These are phyloP conservation scores for Hoplias malabaricus DNA, from an alignment of 2,113 vertebrate genomes.

Conservation along the genomic window DNA sequence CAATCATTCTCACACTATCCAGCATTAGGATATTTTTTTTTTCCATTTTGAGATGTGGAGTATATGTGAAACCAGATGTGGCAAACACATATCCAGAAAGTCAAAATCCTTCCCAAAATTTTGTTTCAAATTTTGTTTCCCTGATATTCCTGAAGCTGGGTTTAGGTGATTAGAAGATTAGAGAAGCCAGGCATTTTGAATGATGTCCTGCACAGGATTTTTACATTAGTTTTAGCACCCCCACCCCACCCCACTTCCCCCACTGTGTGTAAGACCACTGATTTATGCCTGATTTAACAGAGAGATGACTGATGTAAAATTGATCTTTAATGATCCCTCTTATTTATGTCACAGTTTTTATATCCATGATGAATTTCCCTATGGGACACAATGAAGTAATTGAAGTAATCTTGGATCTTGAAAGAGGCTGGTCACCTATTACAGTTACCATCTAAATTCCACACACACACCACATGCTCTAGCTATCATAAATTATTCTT, in stretches of 20 bases:
- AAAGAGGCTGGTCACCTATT: background rate
- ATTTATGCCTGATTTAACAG: background rate
- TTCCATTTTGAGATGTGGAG: background rate
- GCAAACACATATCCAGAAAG: too few relatives aligned
- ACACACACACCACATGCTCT: background rate
- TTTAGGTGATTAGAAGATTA: too few relatives aligned
- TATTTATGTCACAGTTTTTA: background rate
- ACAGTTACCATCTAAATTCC: slow-evolving; percentile 6
- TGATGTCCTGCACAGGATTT: too few relatives aligned
- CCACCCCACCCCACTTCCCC: too few relatives aligned
- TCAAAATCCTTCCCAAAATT: too few relatives aligned
- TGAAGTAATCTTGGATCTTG: background rate
- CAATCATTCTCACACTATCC: slow-evolving; percentile 33
- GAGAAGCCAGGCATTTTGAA: too few relatives aligned
- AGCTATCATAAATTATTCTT: slow-evolving; percentile 19
- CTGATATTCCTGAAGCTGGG: too few relatives aligned
- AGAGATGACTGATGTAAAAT: background rate
- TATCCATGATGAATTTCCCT: background rate
- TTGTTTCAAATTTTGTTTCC: too few relatives aligned
- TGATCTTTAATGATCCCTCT: background rate
- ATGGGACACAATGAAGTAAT: background rate
- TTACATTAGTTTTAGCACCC: too few relatives aligned
- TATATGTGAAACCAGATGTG: background rate
- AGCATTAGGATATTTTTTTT: background rate
- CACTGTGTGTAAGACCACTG: too few relatives aligned